Conservation (phyloP, 2,797 vertebrate species). For the Cryptoblepharus egeriae region DNA sequence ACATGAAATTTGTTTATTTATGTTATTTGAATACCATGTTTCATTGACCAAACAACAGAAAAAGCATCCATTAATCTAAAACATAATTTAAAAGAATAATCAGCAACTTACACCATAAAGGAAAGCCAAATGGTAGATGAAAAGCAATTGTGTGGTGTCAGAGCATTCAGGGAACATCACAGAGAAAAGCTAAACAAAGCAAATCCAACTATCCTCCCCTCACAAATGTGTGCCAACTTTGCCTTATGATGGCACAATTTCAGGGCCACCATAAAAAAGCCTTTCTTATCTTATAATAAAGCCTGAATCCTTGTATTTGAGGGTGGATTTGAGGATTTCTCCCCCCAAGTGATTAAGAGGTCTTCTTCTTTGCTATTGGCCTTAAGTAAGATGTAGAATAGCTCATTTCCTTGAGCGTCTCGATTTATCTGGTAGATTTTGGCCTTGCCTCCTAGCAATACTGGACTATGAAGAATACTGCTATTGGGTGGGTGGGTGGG, state of each 20-base stretch:
- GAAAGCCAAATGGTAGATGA: neutral
- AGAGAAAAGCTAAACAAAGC: neutral
- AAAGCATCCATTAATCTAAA: neutral
- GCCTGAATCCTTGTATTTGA: neutral
- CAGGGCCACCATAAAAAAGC: neutral
- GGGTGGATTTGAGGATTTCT: neutral
- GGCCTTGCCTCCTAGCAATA: neutral
- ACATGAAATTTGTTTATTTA: no score
- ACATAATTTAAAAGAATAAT: neutral
- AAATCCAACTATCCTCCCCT: neutral
- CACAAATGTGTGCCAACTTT: no score
- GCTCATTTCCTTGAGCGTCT: neutral
- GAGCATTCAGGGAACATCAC: neutral
- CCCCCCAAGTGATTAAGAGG: neutral
- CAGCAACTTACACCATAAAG: neutral
- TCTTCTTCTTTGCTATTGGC: neutral
- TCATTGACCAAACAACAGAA: neutral
- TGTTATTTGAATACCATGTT: no score
- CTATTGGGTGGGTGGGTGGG: neutral
- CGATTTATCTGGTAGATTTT: neutral
- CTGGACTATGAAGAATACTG: neutral
- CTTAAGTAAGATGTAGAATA: no score
- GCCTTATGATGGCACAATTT: neutral
- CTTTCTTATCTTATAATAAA: neutral
- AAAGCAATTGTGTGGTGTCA: neutral